These are phyloP conservation scores for Choloepus didactylus DNA, from an alignment of 2,797 vertebrate species.

Conservation along the genomic window DNA sequence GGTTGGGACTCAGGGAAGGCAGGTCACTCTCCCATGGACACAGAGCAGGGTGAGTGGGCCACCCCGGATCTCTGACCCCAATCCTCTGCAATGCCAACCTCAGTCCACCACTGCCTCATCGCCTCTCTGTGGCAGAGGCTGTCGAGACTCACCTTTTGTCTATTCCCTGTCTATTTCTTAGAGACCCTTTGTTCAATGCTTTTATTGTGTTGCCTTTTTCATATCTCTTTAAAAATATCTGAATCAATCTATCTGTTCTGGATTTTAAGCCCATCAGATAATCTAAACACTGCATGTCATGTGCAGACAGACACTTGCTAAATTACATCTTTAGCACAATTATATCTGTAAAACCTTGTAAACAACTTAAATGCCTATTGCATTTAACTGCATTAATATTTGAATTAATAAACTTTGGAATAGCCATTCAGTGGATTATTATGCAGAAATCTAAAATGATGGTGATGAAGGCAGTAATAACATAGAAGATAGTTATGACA, in stretches of 20 bases:
- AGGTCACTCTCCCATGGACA: not conserved
- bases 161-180: not conserved
- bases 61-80: not conserved
- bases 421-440: not conserved
- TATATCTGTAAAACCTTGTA: not conserved
- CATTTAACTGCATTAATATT: not conserved
- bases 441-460: not conserved
- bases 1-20: not conserved
- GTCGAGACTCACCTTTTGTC: not conserved
- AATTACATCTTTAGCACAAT: not conserved
- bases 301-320: not conserved
- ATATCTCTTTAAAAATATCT: not conserved
- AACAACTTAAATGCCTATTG: not conserved
- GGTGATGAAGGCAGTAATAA: not conserved
- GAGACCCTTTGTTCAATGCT: not conserved
- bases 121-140: not conserved
- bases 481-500: not conserved
- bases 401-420: not conserved
- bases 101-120: fast-evolving
- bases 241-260: not conserved
- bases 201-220: not conserved
- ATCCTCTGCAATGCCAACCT: not conserved
- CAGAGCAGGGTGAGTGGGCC: not conserved
- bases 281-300: not conserved
- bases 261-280: not conserved